Percentiles rank a stretch among this genome's conserved stretches.
Conservation (phyloP, 2,888 invertebrate species). For the Eledona agricola region DNA sequence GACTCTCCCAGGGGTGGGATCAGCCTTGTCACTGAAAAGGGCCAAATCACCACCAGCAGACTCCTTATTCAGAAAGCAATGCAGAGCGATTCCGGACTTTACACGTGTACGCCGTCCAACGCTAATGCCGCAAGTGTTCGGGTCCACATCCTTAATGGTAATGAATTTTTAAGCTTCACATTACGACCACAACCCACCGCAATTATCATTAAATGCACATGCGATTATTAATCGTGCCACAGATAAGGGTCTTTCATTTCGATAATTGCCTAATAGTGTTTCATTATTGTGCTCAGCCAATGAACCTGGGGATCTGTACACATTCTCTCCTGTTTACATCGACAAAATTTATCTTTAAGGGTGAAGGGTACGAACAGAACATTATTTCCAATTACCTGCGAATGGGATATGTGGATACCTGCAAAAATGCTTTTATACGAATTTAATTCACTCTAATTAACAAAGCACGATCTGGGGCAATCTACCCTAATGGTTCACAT, state of each 20-base stretch:
- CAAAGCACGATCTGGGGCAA: no score
- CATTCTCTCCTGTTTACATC: slow-evolving; percentile 2
- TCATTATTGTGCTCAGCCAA: slow-evolving; percentile 11
- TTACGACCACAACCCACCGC: not conserved
- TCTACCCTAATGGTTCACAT: no score
- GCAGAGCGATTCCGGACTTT: slow-evolving; percentile 81
- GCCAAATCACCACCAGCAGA: slow-evolving; percentile 82
- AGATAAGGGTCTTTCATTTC: slow-evolving; percentile 26
- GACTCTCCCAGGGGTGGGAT: slow-evolving; percentile 89
- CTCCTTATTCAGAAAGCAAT: slow-evolving; percentile 84
- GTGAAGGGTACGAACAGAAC: slow-evolving; percentile 3
- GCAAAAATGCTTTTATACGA: slow-evolving; percentile 11
- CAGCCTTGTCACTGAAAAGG: slow-evolving; percentile 87
- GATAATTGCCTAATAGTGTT: slow-evolving; percentile 25
- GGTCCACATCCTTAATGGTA: slow-evolving; percentile 89
- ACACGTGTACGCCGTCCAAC: slow-evolving; percentile 86
- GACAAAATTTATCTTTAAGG: slow-evolving; percentile 17
- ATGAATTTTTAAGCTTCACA: slow-evolving; percentile 54
- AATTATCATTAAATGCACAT: no score
- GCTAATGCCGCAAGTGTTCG: slow-evolving; percentile 80
- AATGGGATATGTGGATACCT: slow-evolving; percentile 5
- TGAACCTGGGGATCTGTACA: slow-evolving; percentile 15
- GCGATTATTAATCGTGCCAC: slow-evolving; percentile 25
- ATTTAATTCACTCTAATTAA: slow-evolving; percentile 13
- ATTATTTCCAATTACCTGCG: slow-evolving; percentile 8